Evolutionary conservation across 23 tunicate genomes (phyloP), one percentile per base, ranked within the genome.

Genomic region (Botrylloides violaceus): DNA sequence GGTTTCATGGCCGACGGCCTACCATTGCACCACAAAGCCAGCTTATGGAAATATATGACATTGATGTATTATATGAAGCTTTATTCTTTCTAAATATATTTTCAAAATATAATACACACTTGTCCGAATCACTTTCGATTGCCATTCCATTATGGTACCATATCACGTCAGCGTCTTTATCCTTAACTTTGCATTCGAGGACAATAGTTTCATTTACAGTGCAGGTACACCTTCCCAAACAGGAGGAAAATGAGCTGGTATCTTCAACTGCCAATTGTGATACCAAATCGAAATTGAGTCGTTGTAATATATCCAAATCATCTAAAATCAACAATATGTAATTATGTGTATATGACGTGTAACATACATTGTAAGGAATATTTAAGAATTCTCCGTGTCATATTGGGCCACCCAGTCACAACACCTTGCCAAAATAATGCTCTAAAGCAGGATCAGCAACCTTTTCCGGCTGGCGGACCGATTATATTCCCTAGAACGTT

Each of bases 181-280:
- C 77, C 36, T 66, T 53, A 5, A 88, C 74, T 78, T 82, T 77
- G 43, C 97, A 90, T 73, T 84, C 80, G 31, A 90, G 47, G 12
- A 90, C 81, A 24, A 75, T 77, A 15, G 88, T 90, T 38, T 90
- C 97, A 22, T 31, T 48, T 39, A 70, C 97, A 34, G 65, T 36
- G 66, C 95, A 86, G 4, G 59, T 68, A 9, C 37, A 43, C 4
- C 31, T 43, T 21, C 37, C 74, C 60, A 68, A 25, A 68, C 56
- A 39, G 26, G 56, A 15, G 0, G 58, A 43, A 22, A 68, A 68
- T 23, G 58, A 55, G 5, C 28, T 27, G 19, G 58, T 37, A 25
- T 68, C 47, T 28, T 63, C 70, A 29, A 63, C 33, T 7, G 26
- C 70, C 35, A 63, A 9, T 4, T 31, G 36, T 19, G 70, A 31